phyloP scores from a whole-genome alignment of 2,888 invertebrate genomes.

The Pogonocherus hispidulus region DNA sequence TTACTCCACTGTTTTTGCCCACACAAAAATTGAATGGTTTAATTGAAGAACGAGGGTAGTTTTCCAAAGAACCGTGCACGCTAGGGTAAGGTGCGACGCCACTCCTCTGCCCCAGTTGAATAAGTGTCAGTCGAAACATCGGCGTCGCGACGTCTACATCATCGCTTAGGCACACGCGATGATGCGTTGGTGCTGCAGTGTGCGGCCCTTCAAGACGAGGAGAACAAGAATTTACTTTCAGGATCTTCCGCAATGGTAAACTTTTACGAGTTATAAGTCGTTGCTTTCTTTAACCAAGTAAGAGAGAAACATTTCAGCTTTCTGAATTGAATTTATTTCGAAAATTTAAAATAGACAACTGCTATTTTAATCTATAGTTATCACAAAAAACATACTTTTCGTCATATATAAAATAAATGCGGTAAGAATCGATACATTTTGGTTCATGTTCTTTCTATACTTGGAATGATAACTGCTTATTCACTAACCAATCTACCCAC shows the following conservation, averaged over 20 bases:
- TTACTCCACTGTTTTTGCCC: too few species aligned
- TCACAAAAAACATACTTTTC: too few species aligned
- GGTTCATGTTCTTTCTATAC: too few species aligned
- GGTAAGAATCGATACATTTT: too few species aligned
- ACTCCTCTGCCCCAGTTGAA: slow-evolving; percentile 37
- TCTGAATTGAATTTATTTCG: too few species aligned
- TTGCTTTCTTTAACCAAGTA: not conserved
- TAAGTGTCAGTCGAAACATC: slow-evolving; percentile 35
- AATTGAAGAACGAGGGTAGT: slow-evolving; percentile 24
- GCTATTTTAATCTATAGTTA: too few species aligned
- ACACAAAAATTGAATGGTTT: slow-evolving; percentile 5
- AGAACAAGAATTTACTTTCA: not conserved
- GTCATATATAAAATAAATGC: too few species aligned
- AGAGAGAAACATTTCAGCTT: too few species aligned
- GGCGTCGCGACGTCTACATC: slow-evolving; percentile 45
- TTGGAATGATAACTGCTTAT: too few species aligned
- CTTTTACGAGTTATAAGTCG: not conserved
- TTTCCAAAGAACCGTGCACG: slow-evolving; percentile 25
- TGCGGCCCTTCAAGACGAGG: not conserved
- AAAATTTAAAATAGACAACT: too few species aligned
- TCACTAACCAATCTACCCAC: too few species aligned
- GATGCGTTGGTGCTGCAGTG: slow-evolving; percentile 21
- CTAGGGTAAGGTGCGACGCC: slow-evolving; percentile 37
- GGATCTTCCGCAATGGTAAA: slow-evolving; percentile 1
- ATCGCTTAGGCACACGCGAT: slow-evolving; percentile 31